Conservation (phyloP, 2,113 vertebrate genomes). For the Petroica traversi region DNA sequence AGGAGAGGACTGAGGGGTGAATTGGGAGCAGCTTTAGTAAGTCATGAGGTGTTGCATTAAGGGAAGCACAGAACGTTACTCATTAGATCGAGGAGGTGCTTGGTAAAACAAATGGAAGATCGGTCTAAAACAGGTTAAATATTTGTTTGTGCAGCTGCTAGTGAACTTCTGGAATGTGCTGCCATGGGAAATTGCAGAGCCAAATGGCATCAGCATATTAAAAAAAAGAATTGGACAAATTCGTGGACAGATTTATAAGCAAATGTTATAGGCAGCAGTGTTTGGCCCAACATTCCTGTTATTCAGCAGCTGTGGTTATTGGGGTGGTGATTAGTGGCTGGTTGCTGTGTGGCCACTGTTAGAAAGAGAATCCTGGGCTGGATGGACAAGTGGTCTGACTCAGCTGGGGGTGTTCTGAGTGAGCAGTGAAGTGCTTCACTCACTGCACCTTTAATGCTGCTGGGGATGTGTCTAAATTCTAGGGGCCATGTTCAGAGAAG, state of each 20-base stretch:
- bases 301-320: background rate
- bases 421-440: background rate
- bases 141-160: background rate
- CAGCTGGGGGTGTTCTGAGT: background rate
- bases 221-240: background rate
- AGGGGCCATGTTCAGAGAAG: background rate
- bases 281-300: background rate
- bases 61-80: background rate
- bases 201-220: background rate
- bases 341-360: background rate
- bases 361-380: background rate
- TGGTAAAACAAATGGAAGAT: background rate
- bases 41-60: background rate
- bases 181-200: background rate
- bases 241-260: background rate
- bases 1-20: background rate
- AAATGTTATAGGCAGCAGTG: background rate
- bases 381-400: rapidly evolving
- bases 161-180: background rate
- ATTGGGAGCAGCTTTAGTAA: background rate
- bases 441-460: background rate
- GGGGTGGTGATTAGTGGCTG: background rate
- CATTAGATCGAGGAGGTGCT: background rate
- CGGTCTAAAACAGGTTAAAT: background rate
- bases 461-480: background rate